Percentiles rank a stretch among this genome's conserved stretches.
Conservation (phyloP, 2,888 invertebrate species). For the Mythimna ferrago region DNA sequence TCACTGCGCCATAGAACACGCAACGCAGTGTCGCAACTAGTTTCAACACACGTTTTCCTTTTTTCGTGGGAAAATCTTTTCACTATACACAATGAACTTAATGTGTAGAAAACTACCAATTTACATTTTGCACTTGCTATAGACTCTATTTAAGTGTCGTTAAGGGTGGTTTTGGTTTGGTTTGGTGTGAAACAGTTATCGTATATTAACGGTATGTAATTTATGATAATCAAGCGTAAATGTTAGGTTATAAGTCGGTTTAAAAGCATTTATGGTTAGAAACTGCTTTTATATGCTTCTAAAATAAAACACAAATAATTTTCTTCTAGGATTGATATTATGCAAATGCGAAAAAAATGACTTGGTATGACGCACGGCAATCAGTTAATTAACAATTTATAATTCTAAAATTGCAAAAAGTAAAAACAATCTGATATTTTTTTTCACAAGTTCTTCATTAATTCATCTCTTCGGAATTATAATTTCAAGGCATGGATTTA, state of each 20-base stretch:
- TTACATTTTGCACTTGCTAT: constrained; percentile 54
- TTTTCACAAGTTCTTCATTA: not conserved
- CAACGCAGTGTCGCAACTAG: constrained; percentile 78
- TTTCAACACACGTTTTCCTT: constrained; percentile 87
- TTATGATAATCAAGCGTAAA: constrained; percentile 62
- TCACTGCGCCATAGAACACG: constrained; percentile 75
- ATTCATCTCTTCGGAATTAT: not conserved
- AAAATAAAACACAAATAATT: not conserved
- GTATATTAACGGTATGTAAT: constrained; percentile 49
- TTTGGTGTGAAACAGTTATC: constrained; percentile 10
- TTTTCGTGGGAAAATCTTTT: constrained; percentile 89
- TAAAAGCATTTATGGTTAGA: constrained; percentile 37
- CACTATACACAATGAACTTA: constrained; percentile 82
- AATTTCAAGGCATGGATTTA: not conserved
- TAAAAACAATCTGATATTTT: not conserved
- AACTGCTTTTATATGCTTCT: constrained; percentile 19
- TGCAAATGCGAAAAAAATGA: not conserved
- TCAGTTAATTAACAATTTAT: not conserved
- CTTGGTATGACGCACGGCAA: constrained; percentile 7
- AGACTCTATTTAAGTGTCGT: constrained; percentile 24
- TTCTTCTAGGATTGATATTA: not conserved
- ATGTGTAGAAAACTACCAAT: constrained; percentile 67
- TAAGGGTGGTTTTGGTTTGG: constrained; percentile 44
- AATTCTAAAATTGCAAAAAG: not conserved
- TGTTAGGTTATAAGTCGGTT: constrained; percentile 48